Base-by-base conservation (phyloP, 2,113 vertebrate genomes). In the Thinocorus orbignyianus region DNA sequence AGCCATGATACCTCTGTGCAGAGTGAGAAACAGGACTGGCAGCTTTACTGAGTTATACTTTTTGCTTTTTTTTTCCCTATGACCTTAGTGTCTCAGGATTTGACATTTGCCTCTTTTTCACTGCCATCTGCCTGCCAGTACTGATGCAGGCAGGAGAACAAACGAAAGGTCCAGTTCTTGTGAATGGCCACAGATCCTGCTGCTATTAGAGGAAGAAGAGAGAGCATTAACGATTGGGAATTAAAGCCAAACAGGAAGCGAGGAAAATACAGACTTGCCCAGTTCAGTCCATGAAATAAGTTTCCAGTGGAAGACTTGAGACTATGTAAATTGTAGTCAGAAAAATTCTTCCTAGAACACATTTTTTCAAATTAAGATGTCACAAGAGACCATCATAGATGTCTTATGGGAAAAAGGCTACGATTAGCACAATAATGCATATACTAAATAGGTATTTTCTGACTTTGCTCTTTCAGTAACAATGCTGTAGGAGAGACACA, bases 21-120 rank as follows among this genome's bases (percentile, higher is more conserved):
- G 24, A 20, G 24, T 78, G n/a, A 23, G 52, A 84, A 74, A 73
- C 3, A 55, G 17, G 58, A 69, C 19, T 3, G 16, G 9, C 2
- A 22, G 5, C 37, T 65, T 57, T 12, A 41, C 15, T 0, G 0
- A 74, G 28, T 24, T 49, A 24, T 9, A 13, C 9, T 41, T 80
- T 28, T 52, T 26, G 28, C 52, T 13, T 20, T 58, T 58, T 55
- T 28, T n/a, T 72, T 65, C 42, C 39, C 55, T 37, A 4, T 26
- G 13, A 25, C 11, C 18, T 42, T 17, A 42, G 6, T 44, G 24
- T 26, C 20, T 65, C 26, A 23, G 33, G 48, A 39, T 51, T 42
- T 69, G 26, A 23, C 24, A 33, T 1, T 23, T 42, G 52, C 7
- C 17, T 73, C 18, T 44, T 65, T 80, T 66, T 37, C 10, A 28